Base-by-base conservation (phyloP, 2,888 invertebrate genomes). In the Cetonia aurata region DNA sequence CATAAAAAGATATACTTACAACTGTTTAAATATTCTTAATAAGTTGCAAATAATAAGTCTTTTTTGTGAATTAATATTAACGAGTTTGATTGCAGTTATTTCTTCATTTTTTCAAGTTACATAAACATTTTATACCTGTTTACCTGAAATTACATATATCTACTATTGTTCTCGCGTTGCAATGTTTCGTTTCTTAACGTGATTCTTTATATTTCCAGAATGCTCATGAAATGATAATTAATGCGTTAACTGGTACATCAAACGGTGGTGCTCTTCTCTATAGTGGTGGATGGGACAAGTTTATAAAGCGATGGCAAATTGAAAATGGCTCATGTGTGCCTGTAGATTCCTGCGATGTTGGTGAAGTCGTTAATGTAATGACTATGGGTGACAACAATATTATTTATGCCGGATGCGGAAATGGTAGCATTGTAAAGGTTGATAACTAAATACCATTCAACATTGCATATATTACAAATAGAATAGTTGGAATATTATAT, bases 321-420 rank as follows among this genome's bases (percentile, higher is more conserved):
- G 56, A 56, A n/a, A 55, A 65, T 13, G 48, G 17, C 15, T 6
- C 37, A 3, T 55, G 55, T 9, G 77, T 74, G 55, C 67, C 72
- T 15, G 76, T 77, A 8, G 74, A 75, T 12, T 75, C 76, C 31
- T 75, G 73, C 17, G 76, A 78, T 65, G 75, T 78, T 2, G 80
- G 77, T 42, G 73, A 79, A 31, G 78, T 80, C n/a, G 72, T 81
- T 0, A 81, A 80, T 60, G 72, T 78, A 6, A 74, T 81, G 15
- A 72, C 76, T 1, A 62, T 73, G 2, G 81, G 80, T 1, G 78
- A 77, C 6, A 71, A 77, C 12, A 77, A 77, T 10, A 71, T 76
- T 33, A 59, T 86, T 6, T 90, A 88, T 85, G 88, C 87, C 0
- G 89, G 86, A 0, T 88, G 89, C 10, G 86, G 88, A 83, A 88